A percentile compares a stretch with the other conserved stretches of the same genome.
Evolutionary conservation across 2,113 vertebrate species (phyloP).

Genomic region (Cepphus grylle): DNA sequence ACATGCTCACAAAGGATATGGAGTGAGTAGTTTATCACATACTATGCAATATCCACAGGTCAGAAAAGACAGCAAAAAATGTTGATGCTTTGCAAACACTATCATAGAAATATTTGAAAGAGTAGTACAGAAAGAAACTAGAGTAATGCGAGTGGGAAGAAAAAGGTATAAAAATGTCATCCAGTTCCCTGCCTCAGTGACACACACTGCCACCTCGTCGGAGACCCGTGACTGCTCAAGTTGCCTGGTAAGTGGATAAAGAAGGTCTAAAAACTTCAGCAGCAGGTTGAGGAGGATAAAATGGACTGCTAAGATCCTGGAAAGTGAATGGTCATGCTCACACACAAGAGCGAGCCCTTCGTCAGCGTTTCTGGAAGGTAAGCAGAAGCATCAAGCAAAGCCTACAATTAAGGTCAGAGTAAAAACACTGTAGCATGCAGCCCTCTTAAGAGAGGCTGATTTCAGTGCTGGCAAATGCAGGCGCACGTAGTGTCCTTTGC

Average conservation of each 20-base stretch:
- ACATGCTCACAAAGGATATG: neutral
- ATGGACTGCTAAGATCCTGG: neutral
- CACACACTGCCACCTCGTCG: fast-evolving
- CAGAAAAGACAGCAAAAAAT: neutral
- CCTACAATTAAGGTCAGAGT: neutral
- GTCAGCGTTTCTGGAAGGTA: neutral
- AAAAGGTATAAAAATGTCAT: neutral
- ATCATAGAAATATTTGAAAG: neutral
- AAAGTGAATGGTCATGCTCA: neutral
- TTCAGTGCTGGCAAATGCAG: neutral
- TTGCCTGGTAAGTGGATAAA: neutral
- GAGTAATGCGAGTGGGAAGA: neutral
- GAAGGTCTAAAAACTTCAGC: neutral
- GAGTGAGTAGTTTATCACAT: neutral
- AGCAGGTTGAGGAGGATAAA: neutral
- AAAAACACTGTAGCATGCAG: neutral
- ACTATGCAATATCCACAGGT: neutral
- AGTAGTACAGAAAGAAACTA: neutral
- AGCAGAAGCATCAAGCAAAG: neutral
- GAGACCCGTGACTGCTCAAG: neutral
- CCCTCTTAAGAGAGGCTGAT: neutral
- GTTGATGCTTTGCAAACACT: neutral
- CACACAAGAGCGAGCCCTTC: neutral
- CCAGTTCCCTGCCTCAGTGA: neutral
- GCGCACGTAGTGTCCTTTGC: neutral